Evolutionary conservation across 30 jellyfish, hydroid and myxozoan genomes (phyloP).

Genomic region (Catostylus mosaicus): DNA sequence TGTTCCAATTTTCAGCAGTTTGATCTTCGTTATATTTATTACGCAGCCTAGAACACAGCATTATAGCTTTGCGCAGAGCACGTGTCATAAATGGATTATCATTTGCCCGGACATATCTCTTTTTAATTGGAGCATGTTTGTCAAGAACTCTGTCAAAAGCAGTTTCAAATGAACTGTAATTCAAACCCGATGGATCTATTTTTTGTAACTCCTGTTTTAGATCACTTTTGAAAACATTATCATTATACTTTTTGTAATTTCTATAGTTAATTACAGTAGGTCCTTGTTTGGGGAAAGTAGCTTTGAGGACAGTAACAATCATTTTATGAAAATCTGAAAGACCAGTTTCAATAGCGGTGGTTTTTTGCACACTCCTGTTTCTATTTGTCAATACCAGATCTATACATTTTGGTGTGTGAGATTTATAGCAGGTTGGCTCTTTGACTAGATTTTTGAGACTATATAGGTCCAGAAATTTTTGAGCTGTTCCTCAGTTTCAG

Average conservation of each 20-base stretch:
- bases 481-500: slow-evolving; percentile 1
- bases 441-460: slow-evolving; percentile 5
- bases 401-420: background rate
- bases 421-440: background rate
- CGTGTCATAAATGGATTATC: too few species aligned
- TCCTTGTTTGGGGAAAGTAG: background rate
- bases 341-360: background rate
- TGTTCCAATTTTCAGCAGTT: too few species aligned
- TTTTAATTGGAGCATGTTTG: too few species aligned
- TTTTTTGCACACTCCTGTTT: background rate
- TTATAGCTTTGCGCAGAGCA: too few species aligned
- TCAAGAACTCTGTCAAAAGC: too few species aligned
- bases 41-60: too few species aligned
- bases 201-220: too few species aligned
- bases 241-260: background rate
- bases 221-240: too few species aligned
- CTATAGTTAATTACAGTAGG: background rate
- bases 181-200: too few species aligned
- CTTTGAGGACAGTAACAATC: background rate
- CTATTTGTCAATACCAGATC: slow-evolving; percentile 2
- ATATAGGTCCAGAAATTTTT: background rate
- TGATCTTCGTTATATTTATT: too few species aligned
- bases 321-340: slow-evolving; percentile 8
- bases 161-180: too few species aligned
- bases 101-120: too few species aligned